Percentiles rank a stretch among this genome's conserved stretches.
These are phyloP conservation scores for Ypsolopha scabrella DNA, from an alignment of 2,888 invertebrate genomes.

Conservation along the genomic window DNA sequence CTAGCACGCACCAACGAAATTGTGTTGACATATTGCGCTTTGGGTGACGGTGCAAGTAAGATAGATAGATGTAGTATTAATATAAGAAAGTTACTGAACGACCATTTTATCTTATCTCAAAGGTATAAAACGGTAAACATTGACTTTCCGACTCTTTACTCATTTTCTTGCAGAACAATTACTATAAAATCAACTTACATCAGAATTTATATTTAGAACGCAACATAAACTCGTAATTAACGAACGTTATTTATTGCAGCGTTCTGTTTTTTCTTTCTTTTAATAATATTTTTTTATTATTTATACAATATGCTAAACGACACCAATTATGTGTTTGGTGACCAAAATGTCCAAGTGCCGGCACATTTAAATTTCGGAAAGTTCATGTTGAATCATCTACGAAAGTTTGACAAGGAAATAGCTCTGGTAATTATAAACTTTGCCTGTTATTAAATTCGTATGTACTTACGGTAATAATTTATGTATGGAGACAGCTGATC, in stretches of 20 bases:
- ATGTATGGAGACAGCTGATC: too few relatives aligned
- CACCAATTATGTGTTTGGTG: conserved; percentile 28
- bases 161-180: neutral
- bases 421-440: conserved; percentile 31
- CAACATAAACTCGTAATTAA: neutral
- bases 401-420: conserved; percentile 21
- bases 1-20: too few relatives aligned
- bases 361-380: conserved; percentile 48
- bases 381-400: conserved; percentile 34
- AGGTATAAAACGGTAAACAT: too few relatives aligned
- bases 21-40: too few relatives aligned
- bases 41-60: too few relatives aligned
- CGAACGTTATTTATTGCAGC: neutral
- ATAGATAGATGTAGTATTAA: too few relatives aligned
- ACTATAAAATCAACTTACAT: neutral
- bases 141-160: too few relatives aligned
- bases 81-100: too few relatives aligned
- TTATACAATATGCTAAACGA: conserved; percentile 22
- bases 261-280: neutral
- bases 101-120: too few relatives aligned
- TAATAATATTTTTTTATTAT: neutral
- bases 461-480: neutral
- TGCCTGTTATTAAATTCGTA: too few relatives aligned
- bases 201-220: neutral
- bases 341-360: conserved; percentile 33